These are phyloP conservation scores for Cyclophora punctaria DNA, from an alignment of 2,888 invertebrate species.

Conservation along the genomic window DNA sequence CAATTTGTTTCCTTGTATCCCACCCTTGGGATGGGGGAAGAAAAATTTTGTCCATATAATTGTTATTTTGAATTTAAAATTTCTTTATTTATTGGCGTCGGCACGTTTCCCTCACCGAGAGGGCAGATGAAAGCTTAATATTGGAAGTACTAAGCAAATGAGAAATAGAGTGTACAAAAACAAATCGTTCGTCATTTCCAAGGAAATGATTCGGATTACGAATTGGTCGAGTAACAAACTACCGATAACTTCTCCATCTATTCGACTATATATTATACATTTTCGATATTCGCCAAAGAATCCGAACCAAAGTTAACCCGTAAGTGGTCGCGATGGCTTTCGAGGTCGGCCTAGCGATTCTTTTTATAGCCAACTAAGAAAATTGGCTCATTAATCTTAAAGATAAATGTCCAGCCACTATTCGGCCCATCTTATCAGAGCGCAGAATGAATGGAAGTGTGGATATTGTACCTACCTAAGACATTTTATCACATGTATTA, in stretches of 20 bases:
- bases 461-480: slow-evolving; percentile 42
- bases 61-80: slow-evolving; percentile 64
- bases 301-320: slow-evolving; percentile 48
- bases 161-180: slow-evolving; percentile 3
- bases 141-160: slow-evolving; percentile 8
- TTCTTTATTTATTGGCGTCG: slow-evolving; percentile 32
- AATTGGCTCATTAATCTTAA: slow-evolving; percentile 75
- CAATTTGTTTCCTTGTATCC: slow-evolving; percentile 69
- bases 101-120: slow-evolving; percentile 22
- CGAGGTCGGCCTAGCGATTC: slow-evolving; percentile 64
- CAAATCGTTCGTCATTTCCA: slow-evolving; percentile 8
- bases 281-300: slow-evolving; percentile 28
- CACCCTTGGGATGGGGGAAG: slow-evolving; percentile 64
- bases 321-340: slow-evolving; percentile 48
- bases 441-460: slow-evolving; percentile 60
- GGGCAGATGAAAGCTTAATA: slow-evolving; percentile 25
- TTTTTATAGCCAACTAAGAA: slow-evolving; percentile 75
- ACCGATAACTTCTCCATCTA: slow-evolving; percentile 18
- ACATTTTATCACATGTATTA: slow-evolving; percentile 39
- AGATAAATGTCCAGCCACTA: slow-evolving; percentile 73
- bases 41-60: slow-evolving; percentile 60
- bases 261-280: slow-evolving; percentile 18
- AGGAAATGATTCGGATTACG: slow-evolving; percentile 5
- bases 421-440: slow-evolving; percentile 71
- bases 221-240: slow-evolving; percentile 16